Base-by-base conservation (phyloP, 2,888 invertebrate species). In the Drosophila mercatorum region DNA sequence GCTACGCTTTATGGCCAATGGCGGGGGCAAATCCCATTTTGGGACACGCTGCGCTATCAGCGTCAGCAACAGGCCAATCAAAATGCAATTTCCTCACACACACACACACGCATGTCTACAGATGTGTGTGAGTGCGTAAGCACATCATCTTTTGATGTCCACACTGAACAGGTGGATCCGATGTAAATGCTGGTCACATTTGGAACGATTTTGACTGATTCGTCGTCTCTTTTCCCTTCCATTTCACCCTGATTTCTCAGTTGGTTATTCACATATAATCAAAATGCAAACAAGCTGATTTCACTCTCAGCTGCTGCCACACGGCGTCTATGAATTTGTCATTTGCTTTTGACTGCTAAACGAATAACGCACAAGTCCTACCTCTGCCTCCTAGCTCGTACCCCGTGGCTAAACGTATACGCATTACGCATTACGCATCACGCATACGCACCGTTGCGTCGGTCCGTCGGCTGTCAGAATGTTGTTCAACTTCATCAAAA, bases 211-310 rank as follows among this genome's bases (percentile, higher is more conserved):
- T 64, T 61, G 56, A 74, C 67, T 62, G 55, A 51, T 72, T 67
- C 11, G n/a, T 14, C 14, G n/a, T 14, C 14, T 4, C 31, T 34
- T 28, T 41, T 58, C 31, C 46, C 17, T 62, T 41, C 58, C 7
- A 40, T 56, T 44, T 44, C 31, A 12, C 6, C 46, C 10, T 1
- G 26, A 12, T 58, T 46, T 49, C 63, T 31, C 65, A 51, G 55
- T 12, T 57, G 62, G 46, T 62, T 68, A 60, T 80, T 67, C 75
- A 58, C 71, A 72, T 85, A 85, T 84, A 80, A 85, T 88, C 83
- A 78, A 88, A 84, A 89, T 87, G 85, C 80, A 87, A 89, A 85
- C 77, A 85, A 87, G 81, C 84, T 79, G 84, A 81, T 75, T 88
- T 75, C 52, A 67, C 38, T 11, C 46, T 66, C 51, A 75, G 60